Percentiles rank a stretch among this genome's conserved stretches.
Conservation (phyloP, 2,113 vertebrate genomes). For the Lepisosteus oculatus region DNA sequence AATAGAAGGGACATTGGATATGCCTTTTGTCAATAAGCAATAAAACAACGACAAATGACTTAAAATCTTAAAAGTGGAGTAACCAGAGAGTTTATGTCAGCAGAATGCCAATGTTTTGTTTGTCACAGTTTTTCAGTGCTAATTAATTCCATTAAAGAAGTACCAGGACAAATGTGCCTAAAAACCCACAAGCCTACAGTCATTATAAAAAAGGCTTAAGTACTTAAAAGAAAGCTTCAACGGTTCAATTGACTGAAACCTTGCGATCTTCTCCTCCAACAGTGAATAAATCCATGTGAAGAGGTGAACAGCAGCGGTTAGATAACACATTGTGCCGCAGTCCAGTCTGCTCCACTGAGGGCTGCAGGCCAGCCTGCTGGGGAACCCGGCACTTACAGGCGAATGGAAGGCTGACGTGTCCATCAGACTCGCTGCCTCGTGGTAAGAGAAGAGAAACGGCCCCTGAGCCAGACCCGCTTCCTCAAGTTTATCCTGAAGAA, state of each 20-base stretch:
- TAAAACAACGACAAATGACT: too few species aligned
- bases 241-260: constrained; percentile 4
- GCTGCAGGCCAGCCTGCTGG: neutral
- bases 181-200: neutral
- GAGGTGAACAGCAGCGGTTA: constrained; percentile 12
- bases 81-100: too few species aligned
- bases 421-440: constrained; percentile 81
- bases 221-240: constrained; percentile 23
- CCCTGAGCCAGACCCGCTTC: constrained; percentile 64
- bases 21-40: too few species aligned
- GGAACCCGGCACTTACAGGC: constrained; percentile 54
- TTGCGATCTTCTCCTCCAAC: constrained; percentile 1
- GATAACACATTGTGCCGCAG: neutral
- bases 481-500: constrained; percentile 73
- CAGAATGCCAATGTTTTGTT: too few species aligned
- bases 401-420: constrained; percentile 86
- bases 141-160: constrained; percentile 4
- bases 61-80: too few species aligned
- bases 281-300: constrained; percentile 14
- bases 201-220: constrained; percentile 19
- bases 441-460: constrained; percentile 77
- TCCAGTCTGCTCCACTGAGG: too few species aligned
- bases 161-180: neutral
- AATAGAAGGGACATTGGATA: neutral
- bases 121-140: too few species aligned